A percentile compares a stretch with the other conserved stretches of the same genome.
Evolutionary conservation across 2,888 invertebrate genomes (phyloP).

Genomic region (Melanargia galathea): DNA sequence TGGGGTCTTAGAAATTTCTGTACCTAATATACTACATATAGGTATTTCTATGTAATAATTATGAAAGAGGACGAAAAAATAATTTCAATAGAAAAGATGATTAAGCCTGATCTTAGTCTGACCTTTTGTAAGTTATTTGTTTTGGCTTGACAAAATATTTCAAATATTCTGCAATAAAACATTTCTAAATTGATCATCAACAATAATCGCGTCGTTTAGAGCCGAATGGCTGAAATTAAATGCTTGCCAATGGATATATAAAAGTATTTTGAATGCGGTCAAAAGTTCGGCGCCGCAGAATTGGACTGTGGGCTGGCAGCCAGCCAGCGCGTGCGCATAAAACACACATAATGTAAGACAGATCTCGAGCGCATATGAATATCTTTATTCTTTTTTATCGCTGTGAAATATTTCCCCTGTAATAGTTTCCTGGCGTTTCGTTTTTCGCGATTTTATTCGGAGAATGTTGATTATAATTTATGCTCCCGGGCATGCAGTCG

Average conservation of each 20-base stretch:
- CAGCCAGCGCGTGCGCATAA: conserved; percentile 61
- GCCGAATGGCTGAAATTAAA: conserved; percentile 45
- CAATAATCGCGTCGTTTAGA: conserved; percentile 29
- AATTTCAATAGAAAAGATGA: no score
- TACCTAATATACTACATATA: no score
- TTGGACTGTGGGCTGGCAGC: conserved; percentile 65
- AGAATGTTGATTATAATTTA: conserved; percentile 31
- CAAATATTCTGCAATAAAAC: not conserved
- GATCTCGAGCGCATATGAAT: conserved; percentile 19
- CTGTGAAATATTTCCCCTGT: conserved; percentile 24
- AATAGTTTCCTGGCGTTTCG: conserved; percentile 32
- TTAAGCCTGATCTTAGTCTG: no score
- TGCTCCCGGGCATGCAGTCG: conserved; percentile 21
- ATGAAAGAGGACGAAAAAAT: no score
- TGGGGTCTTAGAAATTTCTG: no score
- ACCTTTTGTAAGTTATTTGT: no score
- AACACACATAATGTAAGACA: conserved; percentile 13
- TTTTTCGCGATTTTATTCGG: conserved; percentile 25
- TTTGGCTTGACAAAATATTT: not conserved
- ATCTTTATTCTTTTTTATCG: conserved; percentile 25
- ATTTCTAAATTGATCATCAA: not conserved
- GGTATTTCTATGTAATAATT: no score
- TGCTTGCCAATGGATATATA: conserved; percentile 52
- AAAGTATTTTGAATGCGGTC: conserved; percentile 69
- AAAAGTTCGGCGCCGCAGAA: conserved; percentile 68